Percentiles rank a stretch among this genome's conserved stretches.
Conservation (phyloP, 2,888 invertebrate genomes). For the Yponomeuta plumbellus region DNA sequence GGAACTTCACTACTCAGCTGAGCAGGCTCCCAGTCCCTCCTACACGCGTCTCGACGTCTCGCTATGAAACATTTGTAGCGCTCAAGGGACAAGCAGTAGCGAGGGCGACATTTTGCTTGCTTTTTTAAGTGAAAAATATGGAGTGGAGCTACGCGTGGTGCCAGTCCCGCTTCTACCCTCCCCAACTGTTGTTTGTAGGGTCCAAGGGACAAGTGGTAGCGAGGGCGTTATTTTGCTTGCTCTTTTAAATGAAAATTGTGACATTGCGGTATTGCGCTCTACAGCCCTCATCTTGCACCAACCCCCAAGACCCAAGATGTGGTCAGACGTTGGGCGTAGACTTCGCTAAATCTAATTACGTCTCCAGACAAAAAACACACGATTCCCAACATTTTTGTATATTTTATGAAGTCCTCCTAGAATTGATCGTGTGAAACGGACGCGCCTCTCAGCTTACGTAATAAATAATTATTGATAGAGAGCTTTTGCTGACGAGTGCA, state of each 20-base stretch:
- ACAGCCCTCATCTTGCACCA: conserved; percentile 34
- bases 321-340: conserved; percentile 47
- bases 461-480: neutral
- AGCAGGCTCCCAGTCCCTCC: no score
- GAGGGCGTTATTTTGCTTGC: no score
- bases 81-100: no score
- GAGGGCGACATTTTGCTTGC: no score
- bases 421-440: conserved; percentile 40
- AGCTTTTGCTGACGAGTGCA: neutral
- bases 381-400: conserved; percentile 50
- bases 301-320: conserved; percentile 28
- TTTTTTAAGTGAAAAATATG: no score
- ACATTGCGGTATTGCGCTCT: no score
- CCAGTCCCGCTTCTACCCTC: conserved; percentile 42
- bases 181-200: conserved; percentile 8
- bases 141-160: no score
- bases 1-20: no score
- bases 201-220: conserved; percentile 33
- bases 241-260: no score
- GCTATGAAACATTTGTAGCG: no score
- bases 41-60: no score
- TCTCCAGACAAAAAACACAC: conserved; percentile 49
- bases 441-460: conserved; percentile 3
- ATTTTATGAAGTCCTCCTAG: conserved; percentile 42
- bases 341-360: conserved; percentile 74